Base-by-base conservation (phyloP, 1,140 invertebrate genomes). In the Drosophila simulans region DNA sequence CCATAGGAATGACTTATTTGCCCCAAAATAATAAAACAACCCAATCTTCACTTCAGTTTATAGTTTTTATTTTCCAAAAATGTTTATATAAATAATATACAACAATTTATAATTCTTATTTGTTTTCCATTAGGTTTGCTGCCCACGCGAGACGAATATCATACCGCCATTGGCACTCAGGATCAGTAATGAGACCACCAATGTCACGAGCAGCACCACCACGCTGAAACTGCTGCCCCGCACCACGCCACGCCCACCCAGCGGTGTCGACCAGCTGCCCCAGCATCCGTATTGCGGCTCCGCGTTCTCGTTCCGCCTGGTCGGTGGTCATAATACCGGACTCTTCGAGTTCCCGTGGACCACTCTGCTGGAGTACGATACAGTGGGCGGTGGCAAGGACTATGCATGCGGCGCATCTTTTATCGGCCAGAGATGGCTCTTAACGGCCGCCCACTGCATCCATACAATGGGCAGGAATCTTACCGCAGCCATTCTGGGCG, bases 381-480 rank as follows among this genome's bases (percentile, higher is more conserved):
- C 52, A 43, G 5, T 5, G 22, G 34, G 42, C 0, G 15, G 46
- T 0, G 31, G 20, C 0, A 57, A 70, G 43, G 70, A 73, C 7
- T 93, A 92, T 65, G 91, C 94, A 65, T 95, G 94, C 60, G 94
- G 94, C 0, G 94, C 92, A 0, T 83, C 93, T 43, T 92, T 95
- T n/a, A 93, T 94, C 62, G 94, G 92, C 37, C 92, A 93, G 34
- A 83, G 92, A 15, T 94, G 94, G 78, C 89, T 94, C 4, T 46
- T 94, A 5, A 94, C 94, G 0, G 94, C 94, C 0, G 94, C 93
- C 4, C 94, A 94, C 73, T 94, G 94, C 57, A 91, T 94, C 35
- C 91, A 93, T 39, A 88, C 92, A 1, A 89, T 88, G 0, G 90
- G 55, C 1, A 94, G 93, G 91, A 86, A 46, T 3, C 63, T 94